Conservation (phyloP, 2,888 invertebrate species). For the Anarsia innoxiella region DNA sequence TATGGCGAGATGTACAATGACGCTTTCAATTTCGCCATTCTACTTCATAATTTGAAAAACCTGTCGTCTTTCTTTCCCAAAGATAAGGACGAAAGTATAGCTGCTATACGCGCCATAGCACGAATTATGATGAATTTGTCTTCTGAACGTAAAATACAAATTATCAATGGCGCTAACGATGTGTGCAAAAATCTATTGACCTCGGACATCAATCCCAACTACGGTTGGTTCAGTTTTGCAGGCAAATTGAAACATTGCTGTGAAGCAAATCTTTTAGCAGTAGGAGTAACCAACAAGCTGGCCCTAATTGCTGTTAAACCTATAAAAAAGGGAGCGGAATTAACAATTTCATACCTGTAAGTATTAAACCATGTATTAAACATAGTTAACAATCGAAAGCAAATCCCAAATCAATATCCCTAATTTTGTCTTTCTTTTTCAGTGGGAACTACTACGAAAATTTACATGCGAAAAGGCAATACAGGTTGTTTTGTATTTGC, state of each 20-base stretch:
- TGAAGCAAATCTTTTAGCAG: slow-evolving; percentile 4
- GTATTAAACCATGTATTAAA: too few relatives aligned
- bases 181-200: not conserved
- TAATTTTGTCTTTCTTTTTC: not conserved
- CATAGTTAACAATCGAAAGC: too few relatives aligned
- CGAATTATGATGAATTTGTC: slow-evolving; percentile 23
- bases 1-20: slow-evolving; percentile 20
- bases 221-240: slow-evolving; percentile 10
- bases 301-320: slow-evolving; percentile 5
- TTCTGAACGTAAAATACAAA: slow-evolving; percentile 6
- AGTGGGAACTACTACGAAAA: slow-evolving; percentile 3
- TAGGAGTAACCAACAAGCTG: slow-evolving; percentile 4
- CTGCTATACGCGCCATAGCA: slow-evolving; percentile 20
- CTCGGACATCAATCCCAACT: not conserved
- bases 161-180: slow-evolving; percentile 1
- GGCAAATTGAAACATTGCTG: slow-evolving; percentile 13
- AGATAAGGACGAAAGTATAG: slow-evolving; percentile 10
- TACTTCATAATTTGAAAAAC: slow-evolving; percentile 18
- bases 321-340: slow-evolving; percentile 11
- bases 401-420: too few relatives aligned
- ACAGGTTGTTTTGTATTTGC: not conserved
- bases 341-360: slow-evolving; percentile 11
- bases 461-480: not conserved
- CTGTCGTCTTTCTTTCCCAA: slow-evolving; percentile 19
- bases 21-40: slow-evolving; percentile 18